Evolutionary conservation across 2,113 vertebrate species (phyloP), one percentile per base, ranked within the genome.

Genomic region (Numida meleagris): DNA sequence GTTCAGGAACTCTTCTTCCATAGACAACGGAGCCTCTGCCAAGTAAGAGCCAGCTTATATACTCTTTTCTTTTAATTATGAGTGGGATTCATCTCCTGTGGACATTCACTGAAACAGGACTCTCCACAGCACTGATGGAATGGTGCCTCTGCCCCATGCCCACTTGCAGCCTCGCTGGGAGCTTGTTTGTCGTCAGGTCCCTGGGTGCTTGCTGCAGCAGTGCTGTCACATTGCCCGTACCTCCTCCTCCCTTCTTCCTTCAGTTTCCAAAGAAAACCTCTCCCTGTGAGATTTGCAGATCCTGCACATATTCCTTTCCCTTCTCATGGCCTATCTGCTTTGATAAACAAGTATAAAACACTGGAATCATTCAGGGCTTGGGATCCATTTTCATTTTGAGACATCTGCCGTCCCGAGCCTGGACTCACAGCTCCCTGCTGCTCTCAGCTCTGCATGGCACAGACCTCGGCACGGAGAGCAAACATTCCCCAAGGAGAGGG

Each of bases 61-160:
- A 40, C 7, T 31, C 1, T 57, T 92, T 80, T 88, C 51, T 71
- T 67, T n/a, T 36, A 10, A 21, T 34, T 82, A 43, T 13, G 15
- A 20, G 67, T 6, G 11, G 53, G 61, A 55, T 46, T 89, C 25
- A 12, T 5, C 74, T 23, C 10, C 31, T 27, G 81, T 27, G 70
- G 45, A 63, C 0, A 0, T 55, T 48, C n/a, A 1, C 51, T 73
- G 45, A 36, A 31, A 24, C 15, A 36, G 38, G 14, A 18, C 12
- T 61, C 40, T 63, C 50, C 83, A 24, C 6, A 23, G 70, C 50
- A 63, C 6, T 75, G 89, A 1, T 51, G 3, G 38, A 51, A 18
- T 0, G 4, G 3, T 27, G 63, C 17, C 0, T 0, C 53, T 2
- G 0, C 70, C 40, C 43, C 48, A 4, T 14, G 23, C 27, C 72